phyloP scores from a whole-genome alignment of 2,797 vertebrate species.

The Cossypha heuglini region DNA sequence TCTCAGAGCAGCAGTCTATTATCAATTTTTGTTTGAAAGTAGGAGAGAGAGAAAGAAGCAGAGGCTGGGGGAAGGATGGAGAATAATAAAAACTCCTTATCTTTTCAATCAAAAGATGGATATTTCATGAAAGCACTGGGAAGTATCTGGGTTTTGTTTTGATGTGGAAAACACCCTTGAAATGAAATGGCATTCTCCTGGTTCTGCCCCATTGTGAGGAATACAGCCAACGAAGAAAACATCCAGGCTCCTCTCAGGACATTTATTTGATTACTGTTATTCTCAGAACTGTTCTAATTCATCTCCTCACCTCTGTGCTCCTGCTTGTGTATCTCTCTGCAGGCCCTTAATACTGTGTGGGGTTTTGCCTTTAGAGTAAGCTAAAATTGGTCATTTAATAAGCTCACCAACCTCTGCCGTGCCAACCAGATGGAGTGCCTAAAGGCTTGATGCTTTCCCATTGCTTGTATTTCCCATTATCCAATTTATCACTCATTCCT shows the following conservation, averaged over 20 bases:
- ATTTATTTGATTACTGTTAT: neutral
- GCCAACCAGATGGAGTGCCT: neutral
- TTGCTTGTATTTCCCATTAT: neutral
- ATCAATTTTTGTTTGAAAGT: neutral
- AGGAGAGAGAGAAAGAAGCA: neutral
- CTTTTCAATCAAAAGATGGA: neutral
- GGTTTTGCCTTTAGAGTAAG: neutral
- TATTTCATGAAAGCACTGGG: neutral
- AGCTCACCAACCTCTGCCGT: neutral
- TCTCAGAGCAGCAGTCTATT: neutral
- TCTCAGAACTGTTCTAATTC: neutral
- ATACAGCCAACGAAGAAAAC: neutral
- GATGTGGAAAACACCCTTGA: neutral
- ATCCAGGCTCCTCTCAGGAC: neutral
- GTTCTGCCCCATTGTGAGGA: neutral
- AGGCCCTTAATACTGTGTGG: neutral
- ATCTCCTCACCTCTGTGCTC: accelerated
- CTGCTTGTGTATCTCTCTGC: neutral
- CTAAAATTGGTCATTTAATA: neutral
- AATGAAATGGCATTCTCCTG: neutral
- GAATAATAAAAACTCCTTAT: neutral
- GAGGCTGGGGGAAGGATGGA: neutral
- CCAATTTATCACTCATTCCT: neutral
- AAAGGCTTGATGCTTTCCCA: neutral
- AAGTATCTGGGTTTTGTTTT: neutral